A percentile compares a stretch with the other conserved stretches of the same genome.
Conservation (phyloP, 2,888 invertebrate species). For the Herminia tarsipennalis region DNA sequence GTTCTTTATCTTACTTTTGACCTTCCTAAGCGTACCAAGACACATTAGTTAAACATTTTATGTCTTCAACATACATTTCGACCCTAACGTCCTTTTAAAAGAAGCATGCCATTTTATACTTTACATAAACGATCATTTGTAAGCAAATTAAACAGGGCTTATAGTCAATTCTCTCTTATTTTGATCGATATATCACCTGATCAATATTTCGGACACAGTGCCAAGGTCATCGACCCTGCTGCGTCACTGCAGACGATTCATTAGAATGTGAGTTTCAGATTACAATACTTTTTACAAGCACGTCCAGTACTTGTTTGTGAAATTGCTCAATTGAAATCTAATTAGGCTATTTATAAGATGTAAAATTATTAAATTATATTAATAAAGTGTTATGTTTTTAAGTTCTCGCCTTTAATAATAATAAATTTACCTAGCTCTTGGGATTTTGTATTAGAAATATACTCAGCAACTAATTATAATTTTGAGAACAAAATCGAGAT, state of each 20-base stretch:
- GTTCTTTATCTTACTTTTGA: constrained; percentile 10
- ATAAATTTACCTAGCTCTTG: too few species aligned
- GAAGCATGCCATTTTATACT: not conserved
- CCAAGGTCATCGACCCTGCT: constrained; percentile 32
- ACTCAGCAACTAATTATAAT: not conserved
- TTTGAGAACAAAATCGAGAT: constrained; percentile 27
- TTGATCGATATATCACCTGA: constrained; percentile 28
- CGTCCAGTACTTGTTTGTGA: constrained; percentile 12
- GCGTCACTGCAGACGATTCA: constrained; percentile 41
- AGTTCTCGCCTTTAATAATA: too few species aligned
- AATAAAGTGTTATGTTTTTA: too few species aligned
- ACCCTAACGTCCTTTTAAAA: constrained; percentile 4
- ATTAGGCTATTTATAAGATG: not conserved
- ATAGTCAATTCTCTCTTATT: constrained; percentile 13
- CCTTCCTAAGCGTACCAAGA: constrained; percentile 4
- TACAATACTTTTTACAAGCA: constrained; percentile 11
- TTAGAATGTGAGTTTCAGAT: constrained; percentile 34
- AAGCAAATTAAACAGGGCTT: constrained; percentile 12
- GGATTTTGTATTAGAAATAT: too few species aligned
- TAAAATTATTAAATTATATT: too few species aligned
- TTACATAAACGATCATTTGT: constrained; percentile 9
- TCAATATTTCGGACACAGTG: constrained; percentile 21
- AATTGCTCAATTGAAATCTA: constrained; percentile 16
- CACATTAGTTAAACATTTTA: constrained; percentile 12
- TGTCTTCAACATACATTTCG: constrained; percentile 3